Conservation (phyloP, 2,888 invertebrate genomes). For the Notodonta dromedarius region DNA sequence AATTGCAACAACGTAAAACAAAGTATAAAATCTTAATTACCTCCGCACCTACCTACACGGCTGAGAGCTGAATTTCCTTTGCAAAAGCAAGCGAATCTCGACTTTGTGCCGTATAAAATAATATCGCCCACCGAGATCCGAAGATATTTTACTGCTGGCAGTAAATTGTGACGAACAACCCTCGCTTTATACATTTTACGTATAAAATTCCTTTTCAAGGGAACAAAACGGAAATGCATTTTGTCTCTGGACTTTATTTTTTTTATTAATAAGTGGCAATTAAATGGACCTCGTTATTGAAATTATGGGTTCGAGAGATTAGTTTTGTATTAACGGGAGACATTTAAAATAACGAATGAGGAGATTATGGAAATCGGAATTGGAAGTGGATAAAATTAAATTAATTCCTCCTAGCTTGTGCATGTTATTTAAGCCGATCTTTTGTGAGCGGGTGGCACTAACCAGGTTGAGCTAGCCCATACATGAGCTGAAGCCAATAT, state of each 20-base stretch:
- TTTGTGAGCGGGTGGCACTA: too few relatives aligned
- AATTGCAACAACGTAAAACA: constrained; percentile 4
- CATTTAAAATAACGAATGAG: constrained; percentile 5
- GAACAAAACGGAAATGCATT: constrained; percentile 42
- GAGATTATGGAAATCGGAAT: neutral
- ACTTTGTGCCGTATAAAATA: constrained; percentile 14
- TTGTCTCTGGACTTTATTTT: constrained; percentile 40
- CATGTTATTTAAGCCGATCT: too few relatives aligned
- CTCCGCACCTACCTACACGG: neutral
- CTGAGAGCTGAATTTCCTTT: constrained; percentile 7
- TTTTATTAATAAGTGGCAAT: constrained; percentile 41
- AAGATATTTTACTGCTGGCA: constrained; percentile 27
- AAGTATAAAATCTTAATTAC: constrained; percentile 19
- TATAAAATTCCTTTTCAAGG: constrained; percentile 35
- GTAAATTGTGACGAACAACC: constrained; percentile 25
- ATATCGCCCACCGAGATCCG: constrained; percentile 12
- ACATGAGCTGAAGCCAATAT: too few relatives aligned
- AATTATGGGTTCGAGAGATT: neutral
- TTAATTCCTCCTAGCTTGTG: too few relatives aligned
- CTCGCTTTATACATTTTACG: constrained; percentile 24
- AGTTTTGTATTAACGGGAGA: constrained; percentile 4
- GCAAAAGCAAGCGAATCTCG: constrained; percentile 1
- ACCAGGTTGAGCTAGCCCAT: too few relatives aligned
- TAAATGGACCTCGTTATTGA: constrained; percentile 32
- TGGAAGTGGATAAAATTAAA: neutral